Base-by-base conservation (phyloP, 2,888 invertebrate genomes). In the Ectropis crepuscularia region DNA sequence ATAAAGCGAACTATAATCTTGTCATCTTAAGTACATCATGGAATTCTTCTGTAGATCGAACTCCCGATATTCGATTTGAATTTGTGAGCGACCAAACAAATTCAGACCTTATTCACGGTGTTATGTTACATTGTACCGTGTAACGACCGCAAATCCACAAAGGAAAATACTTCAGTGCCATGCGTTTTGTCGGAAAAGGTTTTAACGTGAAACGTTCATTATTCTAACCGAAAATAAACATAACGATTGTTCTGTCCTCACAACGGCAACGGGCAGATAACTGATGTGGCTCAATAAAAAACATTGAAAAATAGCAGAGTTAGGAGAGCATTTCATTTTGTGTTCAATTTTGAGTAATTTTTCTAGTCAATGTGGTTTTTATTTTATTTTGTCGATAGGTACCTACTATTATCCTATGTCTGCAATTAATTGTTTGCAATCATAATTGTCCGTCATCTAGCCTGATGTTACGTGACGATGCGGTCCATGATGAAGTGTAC, bases 101-200 rank as follows among this genome's bases (percentile, higher is more conserved):
- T 55, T 63, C 50, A 36, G 43, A 53, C 48, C 8, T 59, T 46
- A 58, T 57, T 62, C 63, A 55, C 61, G 55, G 60, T 48, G 6
- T 43, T 47, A 41, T 11, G 12, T 42, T 60, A 54, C 55, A 50
- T 9, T 55, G 59, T 59, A 51, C 53, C 61, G 61, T 74, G 75
- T 76, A 79, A 75, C 74, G 70, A 74, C 68, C 71, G 73, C 74
- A 65, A 75, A 72, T 66, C 71, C 72, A 77, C 75, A 78, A 81
- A 80, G 77, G 74, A 69, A 74, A 74, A 77, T 72, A 66, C 70
- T 75, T 75, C 75, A 74, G 71, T 76, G 71, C 71, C 73, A 61
- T 68, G 65, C 63, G 61, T 65, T 69, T 69, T 61, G 61, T 46
- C 55, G 63, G 63, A 65, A 73, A 68, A 70, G 64, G 71, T 67